A percentile compares a stretch with the other conserved stretches of the same genome.
Evolutionary conservation across 2,797 vertebrate species (phyloP).

Genomic region (Pseudopleuronectes americanus): DNA sequence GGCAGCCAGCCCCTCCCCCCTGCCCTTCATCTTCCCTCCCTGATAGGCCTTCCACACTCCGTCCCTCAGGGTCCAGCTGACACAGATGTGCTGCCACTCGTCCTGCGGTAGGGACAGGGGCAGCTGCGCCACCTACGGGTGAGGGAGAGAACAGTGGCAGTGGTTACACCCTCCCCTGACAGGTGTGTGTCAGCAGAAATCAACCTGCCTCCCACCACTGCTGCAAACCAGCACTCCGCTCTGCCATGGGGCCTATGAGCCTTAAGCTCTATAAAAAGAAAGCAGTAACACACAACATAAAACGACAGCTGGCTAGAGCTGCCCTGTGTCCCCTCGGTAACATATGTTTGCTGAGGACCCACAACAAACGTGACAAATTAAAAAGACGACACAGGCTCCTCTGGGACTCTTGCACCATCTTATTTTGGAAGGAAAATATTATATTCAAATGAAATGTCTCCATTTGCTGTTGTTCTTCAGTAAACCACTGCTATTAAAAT

Average conservation of each 20-base stretch:
- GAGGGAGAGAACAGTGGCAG: neutral
- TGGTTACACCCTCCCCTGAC: too few relatives aligned
- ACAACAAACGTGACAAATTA: too few relatives aligned
- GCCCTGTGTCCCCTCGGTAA: constrained; percentile 1
- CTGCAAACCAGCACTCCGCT: neutral
- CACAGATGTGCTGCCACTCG: constrained; percentile 94
- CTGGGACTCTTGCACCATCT: too few relatives aligned
- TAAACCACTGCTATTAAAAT: neutral
- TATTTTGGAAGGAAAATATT: neutral
- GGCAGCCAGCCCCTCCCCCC: constrained; percentile 92
- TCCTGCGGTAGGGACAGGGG: constrained; percentile 90
- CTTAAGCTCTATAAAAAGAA: constrained; percentile 15
- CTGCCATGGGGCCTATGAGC: neutral
- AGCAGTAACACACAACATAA: constrained; percentile 6
- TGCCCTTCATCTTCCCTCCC: constrained; percentile 89
- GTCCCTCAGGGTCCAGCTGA: constrained; percentile 94
- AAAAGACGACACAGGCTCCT: too few relatives aligned
- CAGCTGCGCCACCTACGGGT: constrained; percentile 91
- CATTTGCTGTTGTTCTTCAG: neutral
- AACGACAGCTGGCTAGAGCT: constrained; percentile 7
- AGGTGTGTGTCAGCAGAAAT: constrained; percentile 15
- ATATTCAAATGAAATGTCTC: neutral
- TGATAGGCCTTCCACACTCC: constrained; percentile 97
- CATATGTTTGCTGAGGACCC: neutral
- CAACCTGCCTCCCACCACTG: neutral